phyloP scores from a whole-genome alignment of 2,113 vertebrate species.

The Gila orcuttii region DNA sequence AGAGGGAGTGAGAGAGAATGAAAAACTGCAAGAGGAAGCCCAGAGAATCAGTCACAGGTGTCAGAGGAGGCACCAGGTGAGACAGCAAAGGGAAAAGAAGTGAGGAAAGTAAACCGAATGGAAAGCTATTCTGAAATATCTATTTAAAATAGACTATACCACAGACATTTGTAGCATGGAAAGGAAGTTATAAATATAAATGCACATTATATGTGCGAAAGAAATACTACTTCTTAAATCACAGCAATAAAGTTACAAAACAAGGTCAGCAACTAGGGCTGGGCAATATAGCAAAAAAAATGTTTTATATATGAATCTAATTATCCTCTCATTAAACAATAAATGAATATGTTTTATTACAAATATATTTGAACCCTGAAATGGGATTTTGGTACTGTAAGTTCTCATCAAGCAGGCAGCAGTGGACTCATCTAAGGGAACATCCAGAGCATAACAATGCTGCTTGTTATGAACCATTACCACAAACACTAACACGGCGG shows the following conservation, averaged over 20 bases:
- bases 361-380: no score
- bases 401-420: background rate
- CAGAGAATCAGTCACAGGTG: background rate
- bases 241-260: background rate
- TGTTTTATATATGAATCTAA: no score
- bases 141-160: background rate
- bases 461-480: constrained; percentile 31
- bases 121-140: background rate
- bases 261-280: background rate
- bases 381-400: background rate
- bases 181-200: background rate
- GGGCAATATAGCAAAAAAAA: background rate
- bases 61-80: background rate
- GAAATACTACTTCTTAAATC: background rate
- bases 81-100: background rate
- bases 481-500: background rate
- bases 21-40: background rate
- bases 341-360: no score
- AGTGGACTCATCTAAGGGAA: background rate
- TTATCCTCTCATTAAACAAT: no score
- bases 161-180: background rate
- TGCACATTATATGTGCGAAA: background rate
- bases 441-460: constrained; percentile 20
- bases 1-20: background rate
- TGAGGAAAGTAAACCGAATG: background rate